A percentile compares a stretch with the other conserved stretches of the same genome.
Conservation (phyloP, 2,888 invertebrate genomes). For the Kryphioiulus occultus region DNA sequence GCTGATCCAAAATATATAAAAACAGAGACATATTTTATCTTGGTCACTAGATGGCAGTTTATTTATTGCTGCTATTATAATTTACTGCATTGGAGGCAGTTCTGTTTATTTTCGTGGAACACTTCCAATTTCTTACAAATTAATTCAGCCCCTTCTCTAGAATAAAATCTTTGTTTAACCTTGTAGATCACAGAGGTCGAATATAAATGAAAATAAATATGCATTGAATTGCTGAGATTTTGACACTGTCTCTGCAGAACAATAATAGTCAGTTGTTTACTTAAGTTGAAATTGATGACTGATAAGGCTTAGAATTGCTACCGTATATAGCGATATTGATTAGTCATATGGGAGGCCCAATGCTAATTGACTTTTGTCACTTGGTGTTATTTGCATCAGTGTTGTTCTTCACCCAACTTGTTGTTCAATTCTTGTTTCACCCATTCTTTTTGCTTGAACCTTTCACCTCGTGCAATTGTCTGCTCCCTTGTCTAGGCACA, state of each 20-base stretch:
- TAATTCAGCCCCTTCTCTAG: neutral
- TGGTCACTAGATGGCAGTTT: neutral
- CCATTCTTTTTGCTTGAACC: neutral
- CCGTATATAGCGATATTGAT: neutral
- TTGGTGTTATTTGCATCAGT: neutral
- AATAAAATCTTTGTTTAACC: conserved; percentile 25
- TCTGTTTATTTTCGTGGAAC: neutral
- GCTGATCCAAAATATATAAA: too few relatives aligned
- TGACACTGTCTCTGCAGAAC: neutral
- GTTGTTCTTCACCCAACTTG: neutral
- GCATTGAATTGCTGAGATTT: neutral
- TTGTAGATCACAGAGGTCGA: neutral
- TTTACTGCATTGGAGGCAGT: neutral
- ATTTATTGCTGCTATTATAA: neutral
- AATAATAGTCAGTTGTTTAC: neutral
- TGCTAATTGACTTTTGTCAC: neutral
- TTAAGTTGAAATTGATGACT: neutral
- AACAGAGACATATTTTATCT: neutral
- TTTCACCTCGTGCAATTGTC: neutral
- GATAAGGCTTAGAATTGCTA: neutral
- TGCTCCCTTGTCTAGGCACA: neutral
- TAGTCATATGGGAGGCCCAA: neutral
- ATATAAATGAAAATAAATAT: neutral
- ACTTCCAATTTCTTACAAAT: conserved; percentile 9
- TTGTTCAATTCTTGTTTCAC: neutral